These are phyloP conservation scores for Melieria omissa DNA, from an alignment of 2,888 invertebrate genomes.

Conservation along the genomic window DNA sequence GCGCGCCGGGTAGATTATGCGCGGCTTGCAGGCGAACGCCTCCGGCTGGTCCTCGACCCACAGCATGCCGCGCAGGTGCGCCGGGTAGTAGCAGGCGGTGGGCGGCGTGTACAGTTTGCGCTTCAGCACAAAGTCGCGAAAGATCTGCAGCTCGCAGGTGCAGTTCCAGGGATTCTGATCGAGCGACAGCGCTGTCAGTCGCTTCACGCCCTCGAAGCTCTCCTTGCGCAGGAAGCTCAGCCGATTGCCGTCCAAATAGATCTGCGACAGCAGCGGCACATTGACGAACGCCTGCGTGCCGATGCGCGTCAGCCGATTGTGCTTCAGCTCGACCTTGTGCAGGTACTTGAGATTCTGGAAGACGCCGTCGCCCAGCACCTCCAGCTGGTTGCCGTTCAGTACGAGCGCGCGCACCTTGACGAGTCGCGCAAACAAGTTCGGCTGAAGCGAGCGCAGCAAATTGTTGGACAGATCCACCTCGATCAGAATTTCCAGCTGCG, in stretches of 20 bases:
- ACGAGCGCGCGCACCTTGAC: conserved; percentile 77
- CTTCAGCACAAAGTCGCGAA: conserved; percentile 80
- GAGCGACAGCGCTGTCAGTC: conserved; percentile 79
- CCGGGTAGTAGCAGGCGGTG: conserved; percentile 78
- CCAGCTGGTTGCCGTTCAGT: conserved; percentile 79
- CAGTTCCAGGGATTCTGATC: conserved; percentile 89
- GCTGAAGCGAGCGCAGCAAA: conserved; percentile 72
- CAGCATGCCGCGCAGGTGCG: conserved; percentile 74
- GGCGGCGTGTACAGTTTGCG: conserved; percentile 81
- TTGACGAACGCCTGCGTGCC: conserved; percentile 77
- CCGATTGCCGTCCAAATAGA: conserved; percentile 80
- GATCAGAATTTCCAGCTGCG: conserved; percentile 79
- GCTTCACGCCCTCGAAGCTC: conserved; percentile 73
- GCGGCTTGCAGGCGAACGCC: conserved; percentile 85
- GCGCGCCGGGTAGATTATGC: conserved; percentile 75
- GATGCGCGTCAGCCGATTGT: conserved; percentile 78
- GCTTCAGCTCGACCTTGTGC: conserved; percentile 79
- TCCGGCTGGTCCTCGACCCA: conserved; percentile 78
- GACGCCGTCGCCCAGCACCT: conserved; percentile 76
- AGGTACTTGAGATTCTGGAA: conserved; percentile 80
- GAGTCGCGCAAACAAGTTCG: conserved; percentile 78
- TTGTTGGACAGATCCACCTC: conserved; percentile 85
- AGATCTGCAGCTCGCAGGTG: conserved; percentile 82
- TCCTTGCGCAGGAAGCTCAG: conserved; percentile 75
- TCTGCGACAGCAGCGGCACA: conserved; percentile 75